A percentile compares a stretch with the other conserved stretches of the same genome.
Conservation (phyloP, 2,797 vertebrate genomes). For the Chromobotia macracanthus region DNA sequence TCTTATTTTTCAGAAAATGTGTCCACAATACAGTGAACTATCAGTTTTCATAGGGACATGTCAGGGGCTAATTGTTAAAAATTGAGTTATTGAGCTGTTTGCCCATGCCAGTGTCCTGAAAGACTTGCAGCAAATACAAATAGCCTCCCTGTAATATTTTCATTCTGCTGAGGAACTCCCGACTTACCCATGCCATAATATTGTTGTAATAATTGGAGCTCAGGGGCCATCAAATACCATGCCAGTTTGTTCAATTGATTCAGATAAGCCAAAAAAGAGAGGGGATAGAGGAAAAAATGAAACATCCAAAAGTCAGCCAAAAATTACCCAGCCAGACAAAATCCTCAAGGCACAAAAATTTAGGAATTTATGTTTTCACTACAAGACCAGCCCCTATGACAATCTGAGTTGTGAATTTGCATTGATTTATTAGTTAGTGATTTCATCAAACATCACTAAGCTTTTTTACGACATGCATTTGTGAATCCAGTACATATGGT, state of each 20-base stretch:
- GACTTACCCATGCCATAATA: conserved; percentile 76
- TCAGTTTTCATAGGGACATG: conserved; percentile 71
- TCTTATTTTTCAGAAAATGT: conserved; percentile 66
- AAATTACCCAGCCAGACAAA: conserved; percentile 50
- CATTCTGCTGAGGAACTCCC: conserved; percentile 71
- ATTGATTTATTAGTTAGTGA: conserved; percentile 4
- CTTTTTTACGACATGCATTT: not conserved
- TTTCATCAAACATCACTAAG: not conserved
- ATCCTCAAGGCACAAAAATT: conserved; percentile 37
- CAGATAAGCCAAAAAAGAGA: conserved; percentile 64
- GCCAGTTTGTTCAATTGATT: conserved; percentile 80
- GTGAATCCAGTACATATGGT: not conserved
- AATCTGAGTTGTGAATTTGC: conserved; percentile 12
- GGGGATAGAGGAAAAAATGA: conserved; percentile 31
- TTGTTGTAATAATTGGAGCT: conserved; percentile 81
- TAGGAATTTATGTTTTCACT: conserved; percentile 47
- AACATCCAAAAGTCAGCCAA: conserved; percentile 37
- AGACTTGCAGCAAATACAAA: conserved; percentile 77
- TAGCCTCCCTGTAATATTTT: conserved; percentile 73
- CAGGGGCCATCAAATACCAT: conserved; percentile 79
- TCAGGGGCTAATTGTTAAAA: conserved; percentile 83
- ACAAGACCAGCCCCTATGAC: conserved; percentile 41
- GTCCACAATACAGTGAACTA: conserved; percentile 67
- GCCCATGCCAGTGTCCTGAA: conserved; percentile 78
- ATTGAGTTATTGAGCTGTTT: conserved; percentile 81